A percentile compares a stretch with the other conserved stretches of the same genome.
These are phyloP conservation scores for Chlorocebus sabaeus DNA, from an alignment of 2,113 vertebrate genomes.

Conservation along the genomic window DNA sequence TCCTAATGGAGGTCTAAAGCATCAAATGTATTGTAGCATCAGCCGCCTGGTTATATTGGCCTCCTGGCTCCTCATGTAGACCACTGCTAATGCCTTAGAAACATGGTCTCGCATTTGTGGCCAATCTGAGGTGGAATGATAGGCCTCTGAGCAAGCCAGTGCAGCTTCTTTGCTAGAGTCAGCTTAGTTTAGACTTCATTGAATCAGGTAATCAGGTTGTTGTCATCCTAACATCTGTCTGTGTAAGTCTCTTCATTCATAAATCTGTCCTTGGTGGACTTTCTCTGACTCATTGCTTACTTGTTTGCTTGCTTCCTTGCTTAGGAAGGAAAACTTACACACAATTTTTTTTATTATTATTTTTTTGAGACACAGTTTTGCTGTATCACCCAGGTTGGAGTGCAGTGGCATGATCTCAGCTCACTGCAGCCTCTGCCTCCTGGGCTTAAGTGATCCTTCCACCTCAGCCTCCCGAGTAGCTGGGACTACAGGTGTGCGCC, in stretches of 20 bases:
- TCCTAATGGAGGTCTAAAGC: conserved; percentile 40
- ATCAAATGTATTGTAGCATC: neutral
- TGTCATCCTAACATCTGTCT: neutral
- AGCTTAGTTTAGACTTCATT: conserved; percentile 17
- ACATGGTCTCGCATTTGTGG: neutral
- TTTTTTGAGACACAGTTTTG: too few species aligned
- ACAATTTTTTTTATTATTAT: neutral
- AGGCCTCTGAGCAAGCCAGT: conserved; percentile 60
- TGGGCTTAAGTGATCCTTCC: too few species aligned
- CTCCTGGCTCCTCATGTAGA: conserved; percentile 15
- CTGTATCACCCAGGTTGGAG: too few species aligned
- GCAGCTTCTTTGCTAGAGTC: conserved; percentile 59
- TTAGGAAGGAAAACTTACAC: conserved; percentile 4
- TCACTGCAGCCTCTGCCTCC: too few species aligned
- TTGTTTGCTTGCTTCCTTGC: neutral
- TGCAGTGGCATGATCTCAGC: too few species aligned
- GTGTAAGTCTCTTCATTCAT: neutral
- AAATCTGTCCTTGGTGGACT: conserved; percentile 38
- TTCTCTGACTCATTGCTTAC: conserved; percentile 49
- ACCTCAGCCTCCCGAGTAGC: too few species aligned
- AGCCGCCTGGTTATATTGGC: conserved; percentile 13
- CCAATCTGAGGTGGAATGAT: conserved; percentile 26
- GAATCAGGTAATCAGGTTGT: neutral
- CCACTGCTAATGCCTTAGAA: conserved; percentile 35
- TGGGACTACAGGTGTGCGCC: too few species aligned